Base-by-base conservation (phyloP, 2,113 vertebrate species). In the Synchiropus splendidus region DNA sequence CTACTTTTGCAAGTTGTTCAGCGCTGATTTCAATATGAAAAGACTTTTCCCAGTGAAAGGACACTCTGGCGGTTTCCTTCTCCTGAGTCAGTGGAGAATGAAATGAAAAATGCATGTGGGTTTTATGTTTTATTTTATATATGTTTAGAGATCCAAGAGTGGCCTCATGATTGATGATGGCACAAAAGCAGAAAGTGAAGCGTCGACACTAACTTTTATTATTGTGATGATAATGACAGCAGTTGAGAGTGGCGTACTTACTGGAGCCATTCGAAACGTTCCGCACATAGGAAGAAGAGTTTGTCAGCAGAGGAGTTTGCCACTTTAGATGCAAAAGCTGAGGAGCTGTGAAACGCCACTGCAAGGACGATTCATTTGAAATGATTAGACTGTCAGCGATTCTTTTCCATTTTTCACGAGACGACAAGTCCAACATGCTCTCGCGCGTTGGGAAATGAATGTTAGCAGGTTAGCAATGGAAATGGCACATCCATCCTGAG, bases 71-170 rank as follows among this genome's bases (percentile, higher is more conserved):
- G 67, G 67, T 57, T 78, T 62, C 58, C 62, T 76, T 72, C 33
- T 82, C 71, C 81, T 66, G 71, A 76, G 51, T 64, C 80, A 78
- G 54, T 66, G 77, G 74, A 82, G 79, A 84, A 84, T 84, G 74
- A 85, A 85, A 83, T 83, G 77, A 84, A 83, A 80, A 77, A 80
- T 80, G 79, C 79, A 75, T 57, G 77, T 58, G 46, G 43, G 69
- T 72, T 73, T 58, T 45, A 39, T 57, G 30, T 34, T 54, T 38
- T 49, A 32, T 27, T 32, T 40, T 50, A 45, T 48, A 14, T 27
- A 27, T 27, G 21, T 27, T 27, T 27, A 27, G 4, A 27, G 4
- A 27, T 27, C 4, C 4, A 27, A 5, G 8, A 27, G 21, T 5
- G 21, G 21, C 21, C 21, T 4, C 8, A 8, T 27, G 21, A 86